Evolutionary conservation across 2,888 invertebrate species (phyloP).

Genomic region (Lucinisca nassula): DNA sequence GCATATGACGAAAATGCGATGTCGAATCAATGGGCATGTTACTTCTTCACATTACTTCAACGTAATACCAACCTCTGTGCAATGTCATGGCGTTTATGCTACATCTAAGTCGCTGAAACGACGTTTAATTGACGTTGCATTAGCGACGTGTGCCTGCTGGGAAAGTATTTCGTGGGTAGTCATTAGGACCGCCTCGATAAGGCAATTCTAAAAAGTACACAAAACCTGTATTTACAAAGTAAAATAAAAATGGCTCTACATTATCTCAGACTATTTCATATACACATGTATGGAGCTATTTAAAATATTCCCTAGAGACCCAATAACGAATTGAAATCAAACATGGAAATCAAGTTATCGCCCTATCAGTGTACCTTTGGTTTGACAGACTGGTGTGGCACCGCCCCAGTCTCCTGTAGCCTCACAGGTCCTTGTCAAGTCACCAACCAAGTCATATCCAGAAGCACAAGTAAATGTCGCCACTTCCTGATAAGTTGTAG

Average conservation of each 20-base stretch:
- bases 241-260: not conserved
- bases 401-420: conserved; percentile 26
- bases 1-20: too few species aligned
- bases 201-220: too few species aligned
- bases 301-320: not conserved
- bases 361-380: conserved; percentile 24
- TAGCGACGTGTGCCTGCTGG: too few species aligned
- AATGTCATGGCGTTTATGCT: too few species aligned
- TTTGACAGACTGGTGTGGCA: conserved; percentile 30
- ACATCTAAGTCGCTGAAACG: too few species aligned
- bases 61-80: too few species aligned
- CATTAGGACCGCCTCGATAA: too few species aligned
- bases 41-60: too few species aligned
- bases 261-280: not conserved
- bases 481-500: too few species aligned
- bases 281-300: not conserved
- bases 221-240: not conserved
- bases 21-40: too few species aligned
- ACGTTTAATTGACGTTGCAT: too few species aligned
- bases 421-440: conserved; percentile 15
- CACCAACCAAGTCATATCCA: conserved; percentile 36
- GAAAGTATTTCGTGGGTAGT: not conserved
- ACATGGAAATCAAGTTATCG: not conserved
- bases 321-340: not conserved
- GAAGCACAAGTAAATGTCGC: conserved; percentile 35